phyloP scores from a whole-genome alignment of 2,888 invertebrate genomes.

The Pasiphila rectangulata region DNA sequence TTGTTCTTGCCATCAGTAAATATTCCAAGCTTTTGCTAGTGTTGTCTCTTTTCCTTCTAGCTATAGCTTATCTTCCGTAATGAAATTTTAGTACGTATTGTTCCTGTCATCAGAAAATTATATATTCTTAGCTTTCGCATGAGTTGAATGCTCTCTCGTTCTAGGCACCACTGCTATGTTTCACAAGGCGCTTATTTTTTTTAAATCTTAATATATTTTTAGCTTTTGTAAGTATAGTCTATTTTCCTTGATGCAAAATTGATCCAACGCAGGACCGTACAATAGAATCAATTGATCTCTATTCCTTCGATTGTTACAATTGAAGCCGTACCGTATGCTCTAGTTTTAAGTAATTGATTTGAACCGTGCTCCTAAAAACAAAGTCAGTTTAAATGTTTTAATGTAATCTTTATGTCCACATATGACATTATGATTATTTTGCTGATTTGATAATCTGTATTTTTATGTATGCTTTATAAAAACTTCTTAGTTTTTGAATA shows the following conservation, averaged over 20 bases:
- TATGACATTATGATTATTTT: no score
- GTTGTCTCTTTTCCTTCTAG: no score
- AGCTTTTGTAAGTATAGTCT: background rate
- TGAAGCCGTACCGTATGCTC: constrained; percentile 24
- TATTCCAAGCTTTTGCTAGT: background rate
- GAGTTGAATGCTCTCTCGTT: no score
- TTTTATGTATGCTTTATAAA: no score
- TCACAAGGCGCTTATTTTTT: no score
- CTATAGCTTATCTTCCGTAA: no score
- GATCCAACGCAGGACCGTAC: constrained; percentile 17
- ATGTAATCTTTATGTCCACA: no score
- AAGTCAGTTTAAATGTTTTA: constrained; percentile 13
- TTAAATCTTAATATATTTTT: no score
- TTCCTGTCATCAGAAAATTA: background rate
- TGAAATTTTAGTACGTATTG: background rate
- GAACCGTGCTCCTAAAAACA: constrained; percentile 23
- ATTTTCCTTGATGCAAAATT: constrained; percentile 19
- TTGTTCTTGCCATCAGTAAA: background rate
- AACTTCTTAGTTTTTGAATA: no score
- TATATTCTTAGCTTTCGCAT: background rate
- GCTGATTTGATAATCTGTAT: no score
- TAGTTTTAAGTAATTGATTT: constrained; percentile 28
- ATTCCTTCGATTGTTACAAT: constrained; percentile 29
- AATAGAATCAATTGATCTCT: constrained; percentile 29
- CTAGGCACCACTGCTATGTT: no score